Evolutionary conservation across 1,140 invertebrate species (phyloP), one percentile per base, ranked within the genome.

Genomic region (Drosophila obscura): DNA sequence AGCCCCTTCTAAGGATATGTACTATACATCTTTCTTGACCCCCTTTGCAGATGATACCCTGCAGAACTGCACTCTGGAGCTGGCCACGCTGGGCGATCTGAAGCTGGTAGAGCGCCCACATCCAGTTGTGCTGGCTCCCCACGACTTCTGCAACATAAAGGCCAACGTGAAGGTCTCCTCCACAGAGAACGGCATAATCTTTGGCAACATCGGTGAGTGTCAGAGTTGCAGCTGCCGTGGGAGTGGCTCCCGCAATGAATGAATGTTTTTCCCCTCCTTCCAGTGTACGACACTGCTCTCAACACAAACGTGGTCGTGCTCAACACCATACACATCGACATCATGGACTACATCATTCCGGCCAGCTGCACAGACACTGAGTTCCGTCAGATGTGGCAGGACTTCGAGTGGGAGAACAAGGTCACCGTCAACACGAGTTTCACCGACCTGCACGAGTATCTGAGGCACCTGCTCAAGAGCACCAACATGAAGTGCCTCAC

Each of bases 381-480:
- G 93, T 99, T 99, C 93, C 93, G 99, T 13, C 95, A 97, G 92
- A 99, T 99, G 99, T 99, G 99, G 99, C 97, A 98, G 2, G 98
- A 99, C 93, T 99, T 99, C 93, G 99, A 99, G 93, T 99, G 99
- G 99, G 99, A 99, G 93, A 99, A 99, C 93, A 99, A 99, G 94
- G 97, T 99, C 8, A 97, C 98, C 0, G 98, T 99, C 0, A 98
- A 98, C 91, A 99, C 99, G 1, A 97, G 96, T 48, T 95, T 99
- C 63, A 96, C 96, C 0, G 98, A 99, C 92, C 93, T 99, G 19
- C 94, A 97, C 65, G 97, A 98, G 77, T 99, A 99, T 93, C 93
- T 99, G 24, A 94, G 96, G 52, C 98, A 99, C 90, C 93, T 99
- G 31, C 93, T 99, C 22, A 96, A 96, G 75, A 97, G 96, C 62